A percentile compares a stretch with the other conserved stretches of the same genome.
Conservation (phyloP, 2,797 vertebrate genomes). For the Hephaestus fuliginosus region DNA sequence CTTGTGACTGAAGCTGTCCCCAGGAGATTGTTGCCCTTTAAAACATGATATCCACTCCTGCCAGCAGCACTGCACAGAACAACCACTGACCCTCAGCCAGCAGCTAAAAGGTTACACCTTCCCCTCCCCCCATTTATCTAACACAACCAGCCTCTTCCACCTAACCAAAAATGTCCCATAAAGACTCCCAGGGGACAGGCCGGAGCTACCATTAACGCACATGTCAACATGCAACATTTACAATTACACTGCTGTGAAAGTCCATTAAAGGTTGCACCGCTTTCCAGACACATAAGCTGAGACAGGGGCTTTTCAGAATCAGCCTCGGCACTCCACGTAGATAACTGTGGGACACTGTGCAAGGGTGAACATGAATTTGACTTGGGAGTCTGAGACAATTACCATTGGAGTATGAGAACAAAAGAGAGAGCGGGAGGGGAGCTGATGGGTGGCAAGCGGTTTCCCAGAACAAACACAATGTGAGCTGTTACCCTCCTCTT, state of each 20-base stretch:
- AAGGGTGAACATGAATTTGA: conserved; percentile 60
- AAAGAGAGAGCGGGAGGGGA: conserved; percentile 39
- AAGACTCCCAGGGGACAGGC: conserved; percentile 62
- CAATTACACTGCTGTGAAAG: conserved; percentile 71
- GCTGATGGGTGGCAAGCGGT: conserved; percentile 56
- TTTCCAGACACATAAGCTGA: conserved; percentile 55
- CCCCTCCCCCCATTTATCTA: conserved; percentile 53
- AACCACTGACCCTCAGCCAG: conserved; percentile 72
- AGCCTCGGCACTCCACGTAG: conserved; percentile 39
- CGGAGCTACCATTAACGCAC: conserved; percentile 72
- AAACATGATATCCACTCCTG: conserved; percentile 69
- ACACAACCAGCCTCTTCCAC: conserved; percentile 55
- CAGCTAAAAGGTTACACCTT: conserved; percentile 72
- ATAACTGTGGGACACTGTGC: conserved; percentile 51
- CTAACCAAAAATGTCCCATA: conserved; percentile 49
- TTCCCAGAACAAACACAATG: conserved; percentile 60
- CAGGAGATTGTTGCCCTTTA: conserved; percentile 77
- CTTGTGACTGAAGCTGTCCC: conserved; percentile 71
- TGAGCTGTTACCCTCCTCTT: conserved; percentile 49
- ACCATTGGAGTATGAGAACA: conserved; percentile 53
- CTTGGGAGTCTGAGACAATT: conserved; percentile 65
- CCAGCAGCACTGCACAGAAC: conserved; percentile 53
- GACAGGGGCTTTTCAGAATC: conserved; percentile 55
- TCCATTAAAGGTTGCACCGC: conserved; percentile 70
- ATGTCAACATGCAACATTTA: conserved; percentile 82